Conservation (phyloP, 2,797 vertebrate species). For the Phoxinus dragarum region DNA sequence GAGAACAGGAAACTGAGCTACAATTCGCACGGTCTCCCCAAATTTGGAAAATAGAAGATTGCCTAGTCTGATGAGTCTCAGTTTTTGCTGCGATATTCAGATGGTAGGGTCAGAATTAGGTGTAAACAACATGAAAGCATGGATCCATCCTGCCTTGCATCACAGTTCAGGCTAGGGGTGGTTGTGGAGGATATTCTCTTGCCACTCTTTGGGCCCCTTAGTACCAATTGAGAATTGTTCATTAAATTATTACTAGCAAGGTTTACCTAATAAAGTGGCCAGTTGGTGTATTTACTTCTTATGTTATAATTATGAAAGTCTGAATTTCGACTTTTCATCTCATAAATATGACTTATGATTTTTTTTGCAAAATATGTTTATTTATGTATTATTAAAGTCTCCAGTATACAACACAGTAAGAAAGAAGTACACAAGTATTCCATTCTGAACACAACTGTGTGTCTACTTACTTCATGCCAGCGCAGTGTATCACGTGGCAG, state of each 20-base stretch:
- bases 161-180: no score
- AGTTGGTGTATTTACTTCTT: neutral
- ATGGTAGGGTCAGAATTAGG: no score
- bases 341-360: neutral
- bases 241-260: neutral
- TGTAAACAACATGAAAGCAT: no score
- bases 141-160: no score
- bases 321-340: neutral
- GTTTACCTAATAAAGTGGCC: neutral
- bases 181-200: no score
- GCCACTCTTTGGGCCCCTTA: no score
- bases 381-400: neutral
- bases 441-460: neutral
- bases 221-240: no score
- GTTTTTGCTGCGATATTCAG: no score
- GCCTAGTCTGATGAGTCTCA: no score
- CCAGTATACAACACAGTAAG: constrained; percentile 62
- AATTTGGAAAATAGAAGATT: no score
- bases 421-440: neutral
- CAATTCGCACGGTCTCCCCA: no score
- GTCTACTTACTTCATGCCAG: constrained; percentile 77
- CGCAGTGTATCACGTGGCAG: constrained; percentile 75
- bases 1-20: no score
- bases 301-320: neutral
- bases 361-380: neutral